Base-by-base conservation (phyloP, 2,113 vertebrate genomes). In the Plestiodon gilberti region DNA sequence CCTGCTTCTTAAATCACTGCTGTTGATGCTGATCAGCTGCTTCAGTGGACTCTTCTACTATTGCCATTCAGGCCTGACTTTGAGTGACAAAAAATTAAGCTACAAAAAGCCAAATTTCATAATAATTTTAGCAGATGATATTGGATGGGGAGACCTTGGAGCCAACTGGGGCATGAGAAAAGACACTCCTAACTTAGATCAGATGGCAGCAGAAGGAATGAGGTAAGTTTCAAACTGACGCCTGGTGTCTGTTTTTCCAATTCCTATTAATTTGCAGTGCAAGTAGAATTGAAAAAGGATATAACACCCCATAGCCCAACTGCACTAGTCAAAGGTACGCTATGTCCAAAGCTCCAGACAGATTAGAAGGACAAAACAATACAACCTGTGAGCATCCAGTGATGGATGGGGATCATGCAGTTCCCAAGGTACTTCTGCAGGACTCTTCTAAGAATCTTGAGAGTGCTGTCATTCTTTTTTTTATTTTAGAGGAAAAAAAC, bases 141-240 rank as follows among this genome's bases (percentile, higher is more conserved):
- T 99, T 70, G 99, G 99, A 38, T 99, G 99, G 99, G 99, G 97
- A 11, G 99, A 99, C 82, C 96, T 99, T 83, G 98, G 98, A 10
- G 96, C 94, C 52, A 99, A 99, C 95, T 95, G 95, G 96, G 95
- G 94, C 1, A 94, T 94, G 71, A 95, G 93, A 0, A 94, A 94
- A 83, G 96, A 97, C 75, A 99, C 98, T 1, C 96, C 97, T 0
- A 91, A 97, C 90, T 95, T 99, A 74, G 97, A 99, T 91, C 93
- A 92, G 89, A 90, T 99, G 96, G 98, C 97, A 6, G 90, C 94
- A 0, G 96, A 98, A 93, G 99, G 99, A 82, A 96, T 96, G 23
- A 97, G 98, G 99, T 99, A 94, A 91, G 88, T 83, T 40, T 85
- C 6, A 76, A 74, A n/a, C 73, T 23, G 33, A 17, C 10, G 2